Conservation (phyloP, 2,797 vertebrate genomes). For the Pelobates cultripes region DNA sequence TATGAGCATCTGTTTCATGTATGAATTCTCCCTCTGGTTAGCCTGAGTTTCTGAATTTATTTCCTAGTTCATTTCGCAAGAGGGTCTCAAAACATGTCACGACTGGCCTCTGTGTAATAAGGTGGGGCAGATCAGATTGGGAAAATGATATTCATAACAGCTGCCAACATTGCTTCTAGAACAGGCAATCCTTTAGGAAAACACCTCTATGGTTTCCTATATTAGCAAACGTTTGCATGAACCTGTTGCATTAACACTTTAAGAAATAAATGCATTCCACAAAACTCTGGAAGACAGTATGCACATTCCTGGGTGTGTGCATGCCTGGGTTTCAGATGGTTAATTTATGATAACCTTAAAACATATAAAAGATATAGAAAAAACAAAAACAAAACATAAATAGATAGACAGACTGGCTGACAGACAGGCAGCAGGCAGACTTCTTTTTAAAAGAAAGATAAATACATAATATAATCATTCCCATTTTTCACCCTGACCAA, state of each 20-base stretch:
- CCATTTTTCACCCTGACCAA: too few species aligned
- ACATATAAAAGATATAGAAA: too few species aligned
- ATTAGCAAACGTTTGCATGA: conserved; percentile 74
- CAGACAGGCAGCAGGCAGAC: too few species aligned
- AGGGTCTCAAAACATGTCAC: conserved; percentile 52
- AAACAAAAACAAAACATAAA: too few species aligned
- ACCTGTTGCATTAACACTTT: conserved; percentile 68
- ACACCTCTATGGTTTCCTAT: conserved; percentile 67
- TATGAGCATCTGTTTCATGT: conserved; percentile 63
- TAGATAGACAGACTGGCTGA: too few species aligned
- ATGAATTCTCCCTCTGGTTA: conserved; percentile 63
- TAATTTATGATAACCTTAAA: too few species aligned
- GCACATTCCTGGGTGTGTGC: too few species aligned
- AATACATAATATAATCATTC: too few species aligned
- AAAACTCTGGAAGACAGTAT: too few species aligned
- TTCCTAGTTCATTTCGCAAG: conserved; percentile 64
- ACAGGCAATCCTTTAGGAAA: conserved; percentile 63
- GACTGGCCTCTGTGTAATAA: conserved; percentile 64
- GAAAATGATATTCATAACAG: conserved; percentile 68
- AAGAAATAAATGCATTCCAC: neutral
- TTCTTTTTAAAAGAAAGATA: too few species aligned
- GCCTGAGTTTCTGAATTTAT: conserved; percentile 61
- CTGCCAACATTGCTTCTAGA: conserved; percentile 63
- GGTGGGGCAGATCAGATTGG: conserved; percentile 69
- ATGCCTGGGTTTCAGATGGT: too few species aligned